phyloP scores from a whole-genome alignment of 1,140 invertebrate species.

The Leptopilina boulardi region DNA sequence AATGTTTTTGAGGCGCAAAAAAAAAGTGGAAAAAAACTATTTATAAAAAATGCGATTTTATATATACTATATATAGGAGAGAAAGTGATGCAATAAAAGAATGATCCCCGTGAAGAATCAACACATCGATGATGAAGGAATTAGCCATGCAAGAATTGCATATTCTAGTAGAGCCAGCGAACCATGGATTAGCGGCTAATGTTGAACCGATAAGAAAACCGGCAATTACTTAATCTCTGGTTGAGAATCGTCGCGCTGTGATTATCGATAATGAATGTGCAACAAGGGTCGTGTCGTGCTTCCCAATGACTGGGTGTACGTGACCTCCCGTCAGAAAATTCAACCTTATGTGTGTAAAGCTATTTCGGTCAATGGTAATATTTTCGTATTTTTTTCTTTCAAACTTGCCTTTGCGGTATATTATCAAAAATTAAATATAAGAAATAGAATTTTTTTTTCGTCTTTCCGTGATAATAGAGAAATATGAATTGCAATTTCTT shows the following conservation, averaged over 20 bases:
- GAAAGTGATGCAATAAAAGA: constrained; percentile 12
- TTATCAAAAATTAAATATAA: no score
- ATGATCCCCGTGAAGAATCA: constrained; percentile 42
- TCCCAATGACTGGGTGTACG: constrained; percentile 45
- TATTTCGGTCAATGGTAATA: constrained; percentile 29
- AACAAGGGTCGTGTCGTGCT: constrained; percentile 50
- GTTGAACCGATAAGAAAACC: constrained; percentile 61
- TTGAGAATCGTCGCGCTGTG: constrained; percentile 60
- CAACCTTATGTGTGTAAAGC: constrained; percentile 2
- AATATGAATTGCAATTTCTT: no score
- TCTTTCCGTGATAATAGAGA: no score
- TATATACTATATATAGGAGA: background rate
- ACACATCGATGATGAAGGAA: constrained; percentile 43
- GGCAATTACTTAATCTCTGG: constrained; percentile 66
- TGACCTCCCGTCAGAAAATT: constrained; percentile 56
- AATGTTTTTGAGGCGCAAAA: background rate
- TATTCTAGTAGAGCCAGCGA: constrained; percentile 44
- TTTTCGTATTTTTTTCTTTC: background rate
- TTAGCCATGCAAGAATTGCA: constrained; percentile 46
- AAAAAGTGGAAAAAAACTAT: background rate
- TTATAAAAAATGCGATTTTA: background rate
- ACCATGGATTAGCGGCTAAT: constrained; percentile 54
- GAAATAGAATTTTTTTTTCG: background rate
- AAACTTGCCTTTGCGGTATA: background rate
- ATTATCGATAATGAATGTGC: constrained; percentile 65